phyloP scores from a whole-genome alignment of 2,888 invertebrate genomes.

The Drosophila koepferae region DNA sequence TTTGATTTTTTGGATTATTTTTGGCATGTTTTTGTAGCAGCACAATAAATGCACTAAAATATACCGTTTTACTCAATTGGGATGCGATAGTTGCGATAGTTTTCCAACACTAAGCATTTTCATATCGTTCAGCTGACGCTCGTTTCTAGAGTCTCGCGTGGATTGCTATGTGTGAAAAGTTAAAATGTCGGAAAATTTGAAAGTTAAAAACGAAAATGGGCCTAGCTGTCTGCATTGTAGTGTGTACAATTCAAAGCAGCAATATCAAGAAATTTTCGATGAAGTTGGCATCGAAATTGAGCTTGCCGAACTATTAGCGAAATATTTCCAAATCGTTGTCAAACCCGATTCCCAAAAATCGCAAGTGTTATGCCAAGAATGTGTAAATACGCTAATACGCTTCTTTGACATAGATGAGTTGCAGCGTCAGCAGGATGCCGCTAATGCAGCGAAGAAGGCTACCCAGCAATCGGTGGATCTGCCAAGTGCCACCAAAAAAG shows the following conservation, averaged over 20 bases:
- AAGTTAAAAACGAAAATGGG: conserved; percentile 30
- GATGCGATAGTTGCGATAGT: neutral
- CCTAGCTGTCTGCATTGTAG: conserved; percentile 75
- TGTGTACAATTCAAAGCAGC: conserved; percentile 52
- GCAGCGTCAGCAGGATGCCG: conserved; percentile 52
- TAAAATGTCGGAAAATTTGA: conserved; percentile 71
- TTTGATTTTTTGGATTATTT: neutral
- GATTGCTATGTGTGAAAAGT: conserved; percentile 65
- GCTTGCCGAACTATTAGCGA: conserved; percentile 67
- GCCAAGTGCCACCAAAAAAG: neutral
- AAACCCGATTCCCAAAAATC: conserved; percentile 30
- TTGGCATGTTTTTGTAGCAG: neutral
- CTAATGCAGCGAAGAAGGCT: conserved; percentile 10
- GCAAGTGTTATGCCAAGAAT: conserved; percentile 75
- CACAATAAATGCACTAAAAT: conserved; percentile 18
- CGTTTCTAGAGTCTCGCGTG: conserved; percentile 3
- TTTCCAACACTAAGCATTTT: conserved; percentile 32
- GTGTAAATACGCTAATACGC: conserved; percentile 77
- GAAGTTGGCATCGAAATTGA: conserved; percentile 81
- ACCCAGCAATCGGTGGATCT: neutral
- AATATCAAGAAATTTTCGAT: conserved; percentile 81
- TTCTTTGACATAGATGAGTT: conserved; percentile 78
- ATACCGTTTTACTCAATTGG: neutral
- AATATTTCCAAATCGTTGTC: conserved; percentile 70
- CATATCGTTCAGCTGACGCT: conserved; percentile 56